phyloP scores from a whole-genome alignment of 2,113 vertebrate genomes.

The Amphiprion ocellaris region DNA sequence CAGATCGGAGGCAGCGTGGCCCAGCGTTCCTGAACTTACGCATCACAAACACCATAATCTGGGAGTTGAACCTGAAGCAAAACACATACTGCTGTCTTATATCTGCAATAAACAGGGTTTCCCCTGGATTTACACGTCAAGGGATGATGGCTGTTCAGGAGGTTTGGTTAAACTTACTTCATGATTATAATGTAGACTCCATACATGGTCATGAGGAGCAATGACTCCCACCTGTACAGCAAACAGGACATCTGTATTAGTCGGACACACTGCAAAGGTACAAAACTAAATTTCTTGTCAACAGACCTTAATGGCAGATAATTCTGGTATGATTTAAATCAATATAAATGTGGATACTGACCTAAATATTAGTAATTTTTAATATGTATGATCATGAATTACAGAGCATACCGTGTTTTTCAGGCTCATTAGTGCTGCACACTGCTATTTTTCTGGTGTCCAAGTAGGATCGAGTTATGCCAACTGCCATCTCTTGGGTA shows the following conservation, averaged over 20 bases:
- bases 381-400: background rate
- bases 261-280: background rate
- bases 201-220: constrained; percentile 86
- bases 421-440: background rate
- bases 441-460: background rate
- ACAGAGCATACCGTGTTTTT: background rate
- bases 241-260: constrained; percentile 24
- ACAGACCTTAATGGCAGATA: no score
- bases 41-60: constrained; percentile 73
- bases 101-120: no score
- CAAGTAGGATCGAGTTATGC: background rate
- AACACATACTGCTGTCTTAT: background rate
- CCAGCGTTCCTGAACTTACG: constrained; percentile 38
- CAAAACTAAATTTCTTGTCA: no score
- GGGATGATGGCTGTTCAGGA: background rate
- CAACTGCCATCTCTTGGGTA: background rate
- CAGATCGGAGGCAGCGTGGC: constrained; percentile 63
- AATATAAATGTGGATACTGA: background rate
- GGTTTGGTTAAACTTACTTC: constrained; percentile 78
- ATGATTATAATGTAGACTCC: constrained; percentile 86
- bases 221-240: constrained; percentile 84
- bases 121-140: background rate
- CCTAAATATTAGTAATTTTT: background rate
- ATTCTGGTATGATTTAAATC: background rate
- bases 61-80: constrained; percentile 82